A percentile compares a stretch with the other conserved stretches of the same genome.
phyloP scores from a whole-genome alignment of 2,797 vertebrate genomes.

The Ataeniobius toweri region DNA sequence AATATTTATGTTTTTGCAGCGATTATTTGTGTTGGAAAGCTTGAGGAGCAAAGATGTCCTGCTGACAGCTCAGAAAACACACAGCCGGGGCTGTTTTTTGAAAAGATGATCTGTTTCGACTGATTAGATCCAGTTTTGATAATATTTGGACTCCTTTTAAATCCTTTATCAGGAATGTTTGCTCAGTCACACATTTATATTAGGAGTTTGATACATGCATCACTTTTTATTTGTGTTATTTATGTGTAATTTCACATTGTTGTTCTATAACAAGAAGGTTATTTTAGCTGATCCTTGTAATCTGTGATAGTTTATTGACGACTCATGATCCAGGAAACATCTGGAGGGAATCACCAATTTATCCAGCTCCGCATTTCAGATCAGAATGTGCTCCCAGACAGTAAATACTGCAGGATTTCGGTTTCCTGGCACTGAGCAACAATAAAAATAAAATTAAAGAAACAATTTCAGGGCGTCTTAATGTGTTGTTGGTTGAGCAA shows the following conservation, averaged over 20 bases:
- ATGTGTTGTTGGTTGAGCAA: conserved; percentile 54
- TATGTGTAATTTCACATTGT: background rate
- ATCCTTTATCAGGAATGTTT: background rate
- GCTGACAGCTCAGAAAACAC: background rate
- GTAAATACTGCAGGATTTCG: conserved; percentile 25
- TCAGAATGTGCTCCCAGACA: conserved; percentile 33
- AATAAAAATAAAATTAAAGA: conserved; percentile 11
- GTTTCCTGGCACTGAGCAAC: conserved; percentile 30
- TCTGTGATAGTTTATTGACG: background rate
- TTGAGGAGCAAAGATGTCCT: background rate
- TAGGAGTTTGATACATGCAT: too few relatives aligned
- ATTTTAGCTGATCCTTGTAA: background rate
- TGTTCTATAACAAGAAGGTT: background rate
- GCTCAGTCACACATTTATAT: background rate
- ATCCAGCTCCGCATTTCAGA: conserved; percentile 30
- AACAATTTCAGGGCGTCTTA: conserved; percentile 10
- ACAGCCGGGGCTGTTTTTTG: background rate
- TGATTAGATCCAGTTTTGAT: background rate
- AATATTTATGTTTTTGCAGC: background rate
- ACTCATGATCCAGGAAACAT: conserved; percentile 15
- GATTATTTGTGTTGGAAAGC: background rate
- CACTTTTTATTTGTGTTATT: too few relatives aligned
- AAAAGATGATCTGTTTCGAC: background rate
- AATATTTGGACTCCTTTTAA: background rate
- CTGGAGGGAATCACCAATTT: conserved; percentile 36